phyloP scores from a whole-genome alignment of 2,797 vertebrate species.

The Gambusia yucatana region DNA sequence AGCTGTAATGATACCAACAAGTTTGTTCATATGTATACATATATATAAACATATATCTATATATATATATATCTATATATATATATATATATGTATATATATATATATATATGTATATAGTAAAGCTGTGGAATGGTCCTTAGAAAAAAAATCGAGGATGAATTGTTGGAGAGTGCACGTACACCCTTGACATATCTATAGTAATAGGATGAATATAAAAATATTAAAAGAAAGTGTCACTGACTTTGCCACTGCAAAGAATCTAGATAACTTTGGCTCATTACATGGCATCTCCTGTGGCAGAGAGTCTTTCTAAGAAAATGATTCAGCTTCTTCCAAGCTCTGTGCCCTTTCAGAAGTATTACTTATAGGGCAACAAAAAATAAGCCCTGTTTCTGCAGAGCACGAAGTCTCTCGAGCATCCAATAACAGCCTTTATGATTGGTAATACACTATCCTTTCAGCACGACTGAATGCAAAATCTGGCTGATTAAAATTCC shows the following conservation, averaged over 20 bases:
- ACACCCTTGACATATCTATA: slow-evolving; percentile 1
- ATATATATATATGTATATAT: not conserved
- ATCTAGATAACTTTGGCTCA: slow-evolving; percentile 2
- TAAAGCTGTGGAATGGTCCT: not conserved
- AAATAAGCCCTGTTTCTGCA: slow-evolving; percentile 35
- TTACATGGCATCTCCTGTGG: slow-evolving; percentile 7
- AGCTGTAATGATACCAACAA: not conserved
- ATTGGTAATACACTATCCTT: slow-evolving; percentile 49
- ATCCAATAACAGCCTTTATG: slow-evolving; percentile 55
- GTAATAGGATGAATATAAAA: not conserved
- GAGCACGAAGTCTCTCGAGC: slow-evolving; percentile 30
- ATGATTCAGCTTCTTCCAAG: slow-evolving; percentile 14
- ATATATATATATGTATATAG: not conserved
- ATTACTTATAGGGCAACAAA: slow-evolving; percentile 31
- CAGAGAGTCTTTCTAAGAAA: slow-evolving; percentile 7
- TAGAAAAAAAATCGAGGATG: not conserved
- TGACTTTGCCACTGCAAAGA: slow-evolving; percentile 3
- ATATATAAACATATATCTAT: not conserved
- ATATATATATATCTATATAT: too few species aligned
- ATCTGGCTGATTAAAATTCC: slow-evolving; percentile 55
- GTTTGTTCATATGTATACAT: not conserved
- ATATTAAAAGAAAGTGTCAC: slow-evolving; percentile 1
- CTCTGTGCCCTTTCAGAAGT: slow-evolving; percentile 33
- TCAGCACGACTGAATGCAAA: slow-evolving; percentile 60
- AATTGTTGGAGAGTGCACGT: not conserved